Conservation (phyloP, 53 echinoderm and acorn worm genomes). For the Paracentrotus lividus region DNA sequence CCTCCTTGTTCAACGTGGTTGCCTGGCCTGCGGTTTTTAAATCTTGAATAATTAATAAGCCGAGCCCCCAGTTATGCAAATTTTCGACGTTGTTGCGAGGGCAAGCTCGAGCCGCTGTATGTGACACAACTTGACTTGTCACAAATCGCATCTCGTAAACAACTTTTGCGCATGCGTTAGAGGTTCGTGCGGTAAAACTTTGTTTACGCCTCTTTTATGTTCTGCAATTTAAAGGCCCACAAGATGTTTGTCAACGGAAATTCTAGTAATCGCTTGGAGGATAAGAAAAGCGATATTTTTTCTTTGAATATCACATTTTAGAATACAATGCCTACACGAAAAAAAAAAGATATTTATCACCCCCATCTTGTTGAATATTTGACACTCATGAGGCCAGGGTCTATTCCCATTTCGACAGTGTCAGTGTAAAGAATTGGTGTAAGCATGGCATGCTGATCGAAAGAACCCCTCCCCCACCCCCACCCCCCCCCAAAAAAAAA, state of each 20-base stretch:
- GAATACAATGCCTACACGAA: too few species aligned
- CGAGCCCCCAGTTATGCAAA: slow-evolving; percentile 71
- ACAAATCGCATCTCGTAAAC: slow-evolving; percentile 59
- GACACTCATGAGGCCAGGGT: too few species aligned
- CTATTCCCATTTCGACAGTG: too few species aligned
- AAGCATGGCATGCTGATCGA: too few species aligned
- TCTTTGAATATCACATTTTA: too few species aligned
- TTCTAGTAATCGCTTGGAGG: too few species aligned
- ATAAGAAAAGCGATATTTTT: too few species aligned
- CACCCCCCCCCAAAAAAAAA: too few species aligned
- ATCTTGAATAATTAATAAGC: slow-evolving; percentile 67
- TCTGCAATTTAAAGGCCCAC: background rate
- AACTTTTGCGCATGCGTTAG: slow-evolving; percentile 69
- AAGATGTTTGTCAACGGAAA: background rate
- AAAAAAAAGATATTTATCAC: too few species aligned
- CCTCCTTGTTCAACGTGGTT: slow-evolving; percentile 58
- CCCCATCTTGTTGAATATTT: too few species aligned
- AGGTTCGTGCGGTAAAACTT: slow-evolving; percentile 61
- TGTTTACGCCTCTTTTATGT: background rate
- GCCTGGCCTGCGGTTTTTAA: slow-evolving; percentile 71
- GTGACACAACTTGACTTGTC: background rate
- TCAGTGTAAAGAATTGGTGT: too few species aligned
- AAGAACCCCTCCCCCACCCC: too few species aligned
- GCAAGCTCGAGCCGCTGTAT: background rate
- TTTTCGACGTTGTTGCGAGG: slow-evolving; percentile 63